Base-by-base conservation (phyloP, 2,888 invertebrate genomes). In the Cryptophagus acutangulus region DNA sequence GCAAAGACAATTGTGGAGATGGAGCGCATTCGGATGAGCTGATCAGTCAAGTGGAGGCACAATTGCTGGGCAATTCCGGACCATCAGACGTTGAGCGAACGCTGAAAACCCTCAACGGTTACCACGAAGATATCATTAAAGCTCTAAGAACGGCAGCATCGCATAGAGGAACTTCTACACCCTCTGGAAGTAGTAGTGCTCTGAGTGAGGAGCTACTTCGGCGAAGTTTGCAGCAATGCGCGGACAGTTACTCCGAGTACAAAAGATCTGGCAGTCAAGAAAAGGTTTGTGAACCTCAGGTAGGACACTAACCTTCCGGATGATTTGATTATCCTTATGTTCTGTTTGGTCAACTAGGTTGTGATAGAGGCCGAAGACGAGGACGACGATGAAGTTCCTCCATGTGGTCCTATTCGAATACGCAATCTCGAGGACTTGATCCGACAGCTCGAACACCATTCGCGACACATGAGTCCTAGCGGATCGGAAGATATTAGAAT, bases 371-470 rank as follows among this genome's bases (percentile, higher is more conserved):
- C 74, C 45, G 75, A 78, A 51, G 75, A 75, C 44, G 80, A 81
- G 59, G 81, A 81, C 48, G 83, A 87, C 28, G 85, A 87, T 56
- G 84, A 84, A 37, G 82, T 84, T 9, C 82, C 84, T 6, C 82
- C 84, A 10, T 81, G 82, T 54, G 87, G 86, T n/a, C 87, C 88
- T 30, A 81, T 91, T 62, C 79, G 92, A 54, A 92, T 93, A 67
- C 79, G 93, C 51, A 93, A 88, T 69, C 75, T 93, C 49, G 92
- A 93, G 71, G 92, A 93, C 69, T 76, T 93, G 46, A 89, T 93
- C 61, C 75, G 91, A 39, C 90, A 89, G 69, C 72, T 91, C 56
- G 89, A 90, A 67, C 87, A 89, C 66, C 89, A 90, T 68, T 84
- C 89, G 54, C 75, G 88, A 14, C 88, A 89, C 70, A 87, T 89